Percentiles rank a stretch among this genome's conserved stretches.
phyloP scores from a whole-genome alignment of 1,140 invertebrate genomes.

The Drosophila pandora region DNA sequence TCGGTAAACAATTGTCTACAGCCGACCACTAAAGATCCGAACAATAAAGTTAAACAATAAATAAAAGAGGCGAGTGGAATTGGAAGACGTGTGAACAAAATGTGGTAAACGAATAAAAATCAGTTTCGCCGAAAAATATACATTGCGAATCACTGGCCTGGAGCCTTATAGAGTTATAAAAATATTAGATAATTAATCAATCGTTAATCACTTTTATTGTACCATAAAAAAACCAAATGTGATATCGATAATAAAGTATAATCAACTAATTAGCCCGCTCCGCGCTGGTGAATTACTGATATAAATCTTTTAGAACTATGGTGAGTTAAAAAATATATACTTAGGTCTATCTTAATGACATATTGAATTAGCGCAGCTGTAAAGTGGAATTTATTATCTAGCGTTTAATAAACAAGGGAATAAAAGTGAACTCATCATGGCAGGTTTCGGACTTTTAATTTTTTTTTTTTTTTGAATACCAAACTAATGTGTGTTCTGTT shows the following conservation, averaged over 20 bases:
- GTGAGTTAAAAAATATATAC: constrained; percentile 19
- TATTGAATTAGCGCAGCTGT: neutral
- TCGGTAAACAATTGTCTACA: constrained; percentile 38
- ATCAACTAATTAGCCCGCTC: constrained; percentile 22
- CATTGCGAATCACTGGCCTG: neutral
- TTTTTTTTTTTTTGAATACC: neutral
- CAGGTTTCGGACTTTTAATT: neutral
- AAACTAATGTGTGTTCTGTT: neutral
- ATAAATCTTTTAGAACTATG: constrained; percentile 16
- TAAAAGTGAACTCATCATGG: neutral
- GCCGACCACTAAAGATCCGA: constrained; percentile 11
- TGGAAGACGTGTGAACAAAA: constrained; percentile 37
- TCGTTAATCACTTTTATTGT: constrained; percentile 28
- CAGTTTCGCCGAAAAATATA: constrained; percentile 24
- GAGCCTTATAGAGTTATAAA: constrained; percentile 35
- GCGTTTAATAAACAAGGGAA: neutral
- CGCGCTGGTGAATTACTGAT: constrained; percentile 1
- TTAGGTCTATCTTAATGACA: constrained; percentile 6
- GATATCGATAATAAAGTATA: constrained; percentile 9
- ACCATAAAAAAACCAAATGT: constrained; percentile 9
- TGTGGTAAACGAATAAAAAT: constrained; percentile 41
- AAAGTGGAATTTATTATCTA: neutral
- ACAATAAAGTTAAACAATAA: constrained; percentile 30
- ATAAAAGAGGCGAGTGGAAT: constrained; percentile 22
- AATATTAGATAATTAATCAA: constrained; percentile 36